These are phyloP conservation scores for Paramormyrops hopkinsi DNA, from an alignment of 2,797 vertebrate genomes.

Conservation along the genomic window DNA sequence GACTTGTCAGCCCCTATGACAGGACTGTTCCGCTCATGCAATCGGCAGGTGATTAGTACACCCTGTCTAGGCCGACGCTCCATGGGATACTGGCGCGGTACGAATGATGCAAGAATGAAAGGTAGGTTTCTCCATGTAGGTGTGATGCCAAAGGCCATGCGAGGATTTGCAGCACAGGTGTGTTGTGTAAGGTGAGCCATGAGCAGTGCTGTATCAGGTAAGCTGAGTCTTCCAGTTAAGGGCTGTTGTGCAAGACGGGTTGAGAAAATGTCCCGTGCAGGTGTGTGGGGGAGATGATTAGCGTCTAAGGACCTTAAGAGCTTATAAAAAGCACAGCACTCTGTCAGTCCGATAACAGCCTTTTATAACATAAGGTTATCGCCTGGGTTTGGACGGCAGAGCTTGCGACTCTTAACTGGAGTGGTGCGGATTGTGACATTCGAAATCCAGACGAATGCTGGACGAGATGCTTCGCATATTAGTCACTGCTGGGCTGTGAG, in stretches of 20 bases:
- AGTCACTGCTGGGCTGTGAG: background rate
- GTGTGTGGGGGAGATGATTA: background rate
- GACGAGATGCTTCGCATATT: background rate
- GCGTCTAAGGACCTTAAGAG: background rate
- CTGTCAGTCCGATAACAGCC: background rate
- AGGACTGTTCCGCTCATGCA: background rate
- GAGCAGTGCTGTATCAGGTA: background rate
- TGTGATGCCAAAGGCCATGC: background rate
- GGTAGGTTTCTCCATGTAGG: background rate
- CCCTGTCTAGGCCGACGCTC: background rate
- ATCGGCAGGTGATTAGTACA: background rate
- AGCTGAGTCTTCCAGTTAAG: background rate
- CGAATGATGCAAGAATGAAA: background rate
- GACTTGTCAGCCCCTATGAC: background rate
- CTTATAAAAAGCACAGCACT: background rate
- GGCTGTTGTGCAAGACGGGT: background rate
- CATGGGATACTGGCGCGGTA: background rate
- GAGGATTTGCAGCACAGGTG: background rate
- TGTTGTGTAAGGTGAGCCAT: background rate
- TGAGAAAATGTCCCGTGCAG: background rate
- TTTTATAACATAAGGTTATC: background rate
- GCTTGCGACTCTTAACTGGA: background rate
- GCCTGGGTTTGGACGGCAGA: background rate
- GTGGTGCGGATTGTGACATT: background rate
- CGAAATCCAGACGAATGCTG: background rate